Evolutionary conservation across 1,140 invertebrate genomes (phyloP).

Genomic region (Zaprionus ghesquierei): DNA sequence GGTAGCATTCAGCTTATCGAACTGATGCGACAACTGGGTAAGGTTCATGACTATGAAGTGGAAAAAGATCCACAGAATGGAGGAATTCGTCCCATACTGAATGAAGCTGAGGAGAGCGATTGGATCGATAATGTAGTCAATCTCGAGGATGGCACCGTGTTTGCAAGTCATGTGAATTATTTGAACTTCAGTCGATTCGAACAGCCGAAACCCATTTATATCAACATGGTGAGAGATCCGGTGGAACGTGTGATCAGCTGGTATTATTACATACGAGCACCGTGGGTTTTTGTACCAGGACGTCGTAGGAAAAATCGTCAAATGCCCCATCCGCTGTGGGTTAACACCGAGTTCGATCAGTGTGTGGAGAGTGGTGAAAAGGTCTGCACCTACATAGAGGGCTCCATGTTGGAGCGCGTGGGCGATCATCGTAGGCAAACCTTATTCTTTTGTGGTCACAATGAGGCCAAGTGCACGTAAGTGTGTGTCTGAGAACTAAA

Average conservation of each 20-base stretch:
- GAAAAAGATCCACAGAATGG: constrained; percentile 71
- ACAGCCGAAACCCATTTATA: constrained; percentile 91
- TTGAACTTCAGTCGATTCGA: constrained; percentile 88
- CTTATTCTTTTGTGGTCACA: constrained; percentile 94
- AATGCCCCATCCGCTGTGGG: constrained; percentile 92
- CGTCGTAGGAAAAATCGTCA: constrained; percentile 87
- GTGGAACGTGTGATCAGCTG: constrained; percentile 95
- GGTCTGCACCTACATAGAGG: constrained; percentile 90
- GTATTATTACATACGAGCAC: constrained; percentile 91
- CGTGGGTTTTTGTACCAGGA: constrained; percentile 85
- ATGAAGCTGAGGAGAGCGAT: constrained; percentile 54
- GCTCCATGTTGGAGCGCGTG: constrained; percentile 91
- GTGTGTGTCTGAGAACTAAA: constrained; percentile 20
- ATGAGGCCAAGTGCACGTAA: constrained; percentile 83
- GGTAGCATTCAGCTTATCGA: constrained; percentile 93
- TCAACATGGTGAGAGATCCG: constrained; percentile 94
- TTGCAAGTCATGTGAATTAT: constrained; percentile 76
- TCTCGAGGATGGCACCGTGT: constrained; percentile 67
- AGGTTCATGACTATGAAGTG: constrained; percentile 86
- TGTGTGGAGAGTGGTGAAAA: constrained; percentile 91
- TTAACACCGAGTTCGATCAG: constrained; percentile 90
- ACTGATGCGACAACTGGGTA: constrained; percentile 88
- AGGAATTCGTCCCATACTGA: constrained; percentile 54
- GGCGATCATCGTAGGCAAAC: constrained; percentile 89
- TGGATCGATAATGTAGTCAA: constrained; percentile 65